phyloP scores from a whole-genome alignment of 2,797 vertebrate genomes.

The Sebastes diaconus region DNA sequence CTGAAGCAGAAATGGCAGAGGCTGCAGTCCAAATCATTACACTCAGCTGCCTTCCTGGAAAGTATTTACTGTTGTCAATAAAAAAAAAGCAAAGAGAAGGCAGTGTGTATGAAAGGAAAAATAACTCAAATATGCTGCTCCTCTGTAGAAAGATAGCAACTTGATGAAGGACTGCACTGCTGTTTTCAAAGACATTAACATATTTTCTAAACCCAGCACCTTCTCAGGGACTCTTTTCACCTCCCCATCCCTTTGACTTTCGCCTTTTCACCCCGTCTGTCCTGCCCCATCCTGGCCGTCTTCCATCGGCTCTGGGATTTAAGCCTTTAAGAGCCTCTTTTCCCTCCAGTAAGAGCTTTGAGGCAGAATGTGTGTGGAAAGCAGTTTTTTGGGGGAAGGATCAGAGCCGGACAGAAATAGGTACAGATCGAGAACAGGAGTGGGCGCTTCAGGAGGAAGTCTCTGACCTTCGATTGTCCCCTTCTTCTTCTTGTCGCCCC shows the following conservation, averaged over 20 bases:
- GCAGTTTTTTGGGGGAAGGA: conserved; percentile 68
- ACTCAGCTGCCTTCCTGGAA: conserved; percentile 69
- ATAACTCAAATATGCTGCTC: conserved; percentile 35
- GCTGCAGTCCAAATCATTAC: conserved; percentile 68
- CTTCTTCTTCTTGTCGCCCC: conserved; percentile 22
- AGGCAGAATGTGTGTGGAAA: conserved; percentile 72
- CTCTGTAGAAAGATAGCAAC: conserved; percentile 7
- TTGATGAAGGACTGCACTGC: conserved; percentile 8
- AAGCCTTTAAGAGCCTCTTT: conserved; percentile 75
- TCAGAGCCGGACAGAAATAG: conserved; percentile 73
- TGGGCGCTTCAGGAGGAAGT: conserved; percentile 48
- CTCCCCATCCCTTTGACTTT: conserved; percentile 52
- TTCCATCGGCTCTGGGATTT: conserved; percentile 69
- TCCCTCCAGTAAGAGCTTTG: conserved; percentile 75
- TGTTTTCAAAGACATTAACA: conserved; percentile 34
- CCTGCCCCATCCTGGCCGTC: conserved; percentile 49
- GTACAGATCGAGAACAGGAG: conserved; percentile 54
- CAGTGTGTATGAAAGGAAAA: conserved; percentile 22
- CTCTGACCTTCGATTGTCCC: conserved; percentile 67
- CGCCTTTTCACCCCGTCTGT: conserved; percentile 26
- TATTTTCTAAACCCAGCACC: conserved; percentile 35
- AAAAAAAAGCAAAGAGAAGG: conserved; percentile 27
- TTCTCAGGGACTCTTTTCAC: conserved; percentile 45
- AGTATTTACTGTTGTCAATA: conserved; percentile 71
- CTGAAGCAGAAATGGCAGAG: conserved; percentile 61